Base-by-base conservation (phyloP, 2,797 vertebrate genomes). In the Lepidocolaptes lacrymiger region DNA sequence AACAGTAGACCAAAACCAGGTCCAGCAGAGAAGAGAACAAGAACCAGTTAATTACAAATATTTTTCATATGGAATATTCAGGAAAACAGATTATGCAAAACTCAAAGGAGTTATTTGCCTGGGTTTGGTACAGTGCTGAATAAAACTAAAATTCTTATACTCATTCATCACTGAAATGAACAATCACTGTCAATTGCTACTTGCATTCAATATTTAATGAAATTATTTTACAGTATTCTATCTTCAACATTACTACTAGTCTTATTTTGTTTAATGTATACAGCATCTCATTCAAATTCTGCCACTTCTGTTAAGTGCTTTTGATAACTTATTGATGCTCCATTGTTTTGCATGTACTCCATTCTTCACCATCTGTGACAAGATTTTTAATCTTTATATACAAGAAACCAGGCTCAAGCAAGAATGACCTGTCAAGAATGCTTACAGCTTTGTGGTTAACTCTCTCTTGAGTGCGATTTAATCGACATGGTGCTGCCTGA, bases 351-450 rank as follows among this genome's bases (percentile, higher is more conserved):
- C 37, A 23, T 49, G 76, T 66, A 80, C 84, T 97, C 96, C 88
- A 93, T 96, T 95, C 95, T 93, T 96, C 90, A 95, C 93, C 72
- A 62, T 94, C 95, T 94, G 71, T 96, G 96, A 97, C 93, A 97
- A 95, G 96, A 94, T 95, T 97, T 97, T 97, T 96, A 91, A 96
- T 97, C 96, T 96, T 96, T 89, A 80, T 83, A 88, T 74, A 93
- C 84, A 93, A 97, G 88, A 95, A 96, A 88, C 77, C 66, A 96
- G 93, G 86, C 83, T 93, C 26, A 63, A 84, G 93, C 85, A 92
- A 96, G 89, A 97, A 96, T 89, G 96, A 84, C 88, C 96, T 97
- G 96, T 97, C 97, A 97, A 92, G 94, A 96, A 97, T 97, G 96
- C 95, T 97, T 97, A 97, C 9, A 18, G 82, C 93, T 95, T 91